Conservation (phyloP, 92 coral and sea anemone genomes). For the Epizoanthus stellaris region DNA sequence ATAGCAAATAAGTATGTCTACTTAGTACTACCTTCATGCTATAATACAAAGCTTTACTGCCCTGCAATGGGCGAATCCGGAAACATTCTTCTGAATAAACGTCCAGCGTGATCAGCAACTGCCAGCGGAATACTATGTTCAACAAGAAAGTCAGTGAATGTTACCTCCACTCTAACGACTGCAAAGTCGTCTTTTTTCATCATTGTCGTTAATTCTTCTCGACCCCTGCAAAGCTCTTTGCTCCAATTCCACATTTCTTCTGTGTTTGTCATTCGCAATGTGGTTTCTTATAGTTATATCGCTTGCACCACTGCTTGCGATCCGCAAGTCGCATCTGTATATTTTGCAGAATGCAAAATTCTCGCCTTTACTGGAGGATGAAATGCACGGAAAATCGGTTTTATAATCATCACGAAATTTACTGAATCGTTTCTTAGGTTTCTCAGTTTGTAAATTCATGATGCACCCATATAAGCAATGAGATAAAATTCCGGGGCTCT, state of each 20-base stretch:
- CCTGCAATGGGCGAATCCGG: not conserved
- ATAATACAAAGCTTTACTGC: no score
- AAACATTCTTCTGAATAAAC: constrained; percentile 47
- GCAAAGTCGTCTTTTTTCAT: not conserved
- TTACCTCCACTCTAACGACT: constrained; percentile 46
- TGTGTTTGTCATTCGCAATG: not conserved
- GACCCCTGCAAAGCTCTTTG: not conserved
- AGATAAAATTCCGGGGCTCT: no score
- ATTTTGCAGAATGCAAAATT: not conserved
- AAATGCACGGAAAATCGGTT: not conserved
- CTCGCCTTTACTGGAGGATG: not conserved
- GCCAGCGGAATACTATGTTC: constrained; percentile 49
- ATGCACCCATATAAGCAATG: no score
- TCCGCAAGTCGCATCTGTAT: not conserved
- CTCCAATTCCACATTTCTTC: not conserved
- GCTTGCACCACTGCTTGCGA: not conserved
- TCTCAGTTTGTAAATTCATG: no score
- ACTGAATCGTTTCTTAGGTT: no score
- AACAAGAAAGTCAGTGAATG: constrained; percentile 49
- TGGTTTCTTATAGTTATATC: not conserved
- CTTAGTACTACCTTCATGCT: no score
- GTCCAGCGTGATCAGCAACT: constrained; percentile 49
- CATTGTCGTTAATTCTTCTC: not conserved
- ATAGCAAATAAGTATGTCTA: no score
- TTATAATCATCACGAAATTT: no score